These are phyloP conservation scores for Heliothis peltigera DNA, from an alignment of 2,888 invertebrate species.

Conservation along the genomic window DNA sequence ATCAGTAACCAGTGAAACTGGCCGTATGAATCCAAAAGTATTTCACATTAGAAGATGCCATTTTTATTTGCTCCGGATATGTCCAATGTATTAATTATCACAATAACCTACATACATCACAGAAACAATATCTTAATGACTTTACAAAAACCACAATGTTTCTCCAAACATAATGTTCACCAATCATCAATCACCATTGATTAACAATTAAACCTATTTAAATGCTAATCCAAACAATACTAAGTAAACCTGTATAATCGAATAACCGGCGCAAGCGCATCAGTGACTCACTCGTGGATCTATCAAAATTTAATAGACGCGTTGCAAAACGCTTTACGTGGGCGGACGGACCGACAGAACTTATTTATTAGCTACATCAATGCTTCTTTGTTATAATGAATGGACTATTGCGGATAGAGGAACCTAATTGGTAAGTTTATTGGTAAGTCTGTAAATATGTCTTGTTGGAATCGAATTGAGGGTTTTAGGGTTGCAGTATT, in stretches of 20 bases:
- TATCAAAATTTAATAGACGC: slow-evolving; percentile 83
- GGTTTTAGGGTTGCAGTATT: slow-evolving; percentile 13
- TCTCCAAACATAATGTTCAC: slow-evolving; percentile 13
- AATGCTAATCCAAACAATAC: slow-evolving; percentile 58
- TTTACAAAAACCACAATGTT: neutral
- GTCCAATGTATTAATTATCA: no score
- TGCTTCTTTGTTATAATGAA: slow-evolving; percentile 70
- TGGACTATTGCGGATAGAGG: slow-evolving; percentile 56
- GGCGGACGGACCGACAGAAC: slow-evolving; percentile 71
- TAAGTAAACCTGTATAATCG: slow-evolving; percentile 64
- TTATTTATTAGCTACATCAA: slow-evolving; percentile 73
- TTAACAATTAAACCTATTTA: slow-evolving; percentile 60
- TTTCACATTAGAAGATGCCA: no score
- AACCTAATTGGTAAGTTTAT: slow-evolving; percentile 61
- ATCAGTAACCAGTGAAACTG: no score
- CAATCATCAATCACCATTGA: slow-evolving; percentile 35
- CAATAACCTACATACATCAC: neutral
- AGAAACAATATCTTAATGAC: neutral
- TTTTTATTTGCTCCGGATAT: no score
- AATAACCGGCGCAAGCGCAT: slow-evolving; percentile 63
- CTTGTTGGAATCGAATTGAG: slow-evolving; percentile 39
- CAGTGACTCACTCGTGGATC: slow-evolving; percentile 69
- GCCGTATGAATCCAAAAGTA: no score
- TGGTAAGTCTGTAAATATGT: slow-evolving; percentile 40
- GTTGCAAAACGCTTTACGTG: slow-evolving; percentile 77